Conservation (phyloP, 1,140 invertebrate genomes). For the Caenorhabditis briggsae region DNA sequence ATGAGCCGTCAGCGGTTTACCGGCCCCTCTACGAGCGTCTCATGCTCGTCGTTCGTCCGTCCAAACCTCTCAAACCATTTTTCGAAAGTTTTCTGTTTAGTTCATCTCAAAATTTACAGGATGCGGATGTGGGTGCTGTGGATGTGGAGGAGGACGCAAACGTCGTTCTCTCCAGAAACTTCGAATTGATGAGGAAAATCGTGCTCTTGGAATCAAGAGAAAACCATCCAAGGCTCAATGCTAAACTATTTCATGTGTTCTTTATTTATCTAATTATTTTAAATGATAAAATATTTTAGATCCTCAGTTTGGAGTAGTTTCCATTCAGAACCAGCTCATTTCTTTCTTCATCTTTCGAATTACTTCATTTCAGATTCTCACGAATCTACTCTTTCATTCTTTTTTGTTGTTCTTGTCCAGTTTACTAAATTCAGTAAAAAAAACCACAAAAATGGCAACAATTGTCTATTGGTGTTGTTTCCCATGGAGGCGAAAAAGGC, state of each 20-base stretch:
- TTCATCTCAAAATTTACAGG: background rate
- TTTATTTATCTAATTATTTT: no score
- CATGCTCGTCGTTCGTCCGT: constrained; percentile 15
- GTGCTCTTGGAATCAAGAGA: constrained; percentile 27
- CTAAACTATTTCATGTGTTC: no score
- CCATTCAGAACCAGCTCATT: background rate
- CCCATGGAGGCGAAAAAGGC: background rate
- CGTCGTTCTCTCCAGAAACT: constrained; percentile 59
- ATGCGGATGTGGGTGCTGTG: constrained; percentile 50
- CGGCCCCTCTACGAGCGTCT: no score
- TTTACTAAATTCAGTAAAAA: background rate
- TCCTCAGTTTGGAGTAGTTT: no score
- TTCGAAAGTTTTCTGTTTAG: no score
- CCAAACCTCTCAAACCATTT: constrained; percentile 44
- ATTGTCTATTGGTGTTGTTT: background rate
- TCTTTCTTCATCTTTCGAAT: background rate
- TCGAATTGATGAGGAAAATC: constrained; percentile 47
- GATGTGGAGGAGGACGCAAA: constrained; percentile 56
- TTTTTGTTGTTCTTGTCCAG: background rate
- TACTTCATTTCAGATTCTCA: constrained; percentile 6
- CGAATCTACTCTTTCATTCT: background rate
- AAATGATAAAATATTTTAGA: no score
- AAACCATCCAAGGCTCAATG: background rate
- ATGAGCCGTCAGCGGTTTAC: no score
- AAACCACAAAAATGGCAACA: constrained; percentile 17